Evolutionary conservation across 2,113 vertebrate genomes (phyloP).

Genomic region (Eulacestoma nigropectus): DNA sequence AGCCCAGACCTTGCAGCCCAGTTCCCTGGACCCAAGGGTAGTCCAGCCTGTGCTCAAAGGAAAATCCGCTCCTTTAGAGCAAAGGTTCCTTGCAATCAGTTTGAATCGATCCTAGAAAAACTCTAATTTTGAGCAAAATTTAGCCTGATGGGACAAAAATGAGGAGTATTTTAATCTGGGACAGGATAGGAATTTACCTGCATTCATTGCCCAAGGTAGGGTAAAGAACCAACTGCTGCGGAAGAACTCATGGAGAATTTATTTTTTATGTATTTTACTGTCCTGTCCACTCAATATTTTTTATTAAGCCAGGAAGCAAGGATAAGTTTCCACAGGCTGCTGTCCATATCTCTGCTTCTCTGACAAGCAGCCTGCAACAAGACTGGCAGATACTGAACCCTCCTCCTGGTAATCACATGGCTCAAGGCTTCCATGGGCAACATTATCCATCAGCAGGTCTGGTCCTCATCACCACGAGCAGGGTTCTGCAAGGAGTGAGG

Average conservation of each 20-base stretch:
- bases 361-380: background rate
- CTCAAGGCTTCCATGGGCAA: background rate
- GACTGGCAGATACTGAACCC: background rate
- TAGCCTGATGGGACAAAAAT: background rate
- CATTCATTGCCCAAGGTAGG: background rate
- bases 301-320: background rate
- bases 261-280: background rate
- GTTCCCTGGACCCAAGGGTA: background rate
- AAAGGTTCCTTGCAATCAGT: background rate
- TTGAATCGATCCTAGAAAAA: background rate
- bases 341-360: background rate
- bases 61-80: background rate
- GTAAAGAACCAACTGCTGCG: background rate
- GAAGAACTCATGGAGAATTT: background rate
- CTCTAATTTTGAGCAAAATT: background rate
- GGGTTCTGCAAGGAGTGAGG: background rate
- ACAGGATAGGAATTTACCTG: background rate
- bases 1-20: background rate
- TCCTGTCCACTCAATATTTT: background rate
- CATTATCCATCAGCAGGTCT: background rate
- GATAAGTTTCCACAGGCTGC: background rate
- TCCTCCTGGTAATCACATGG: background rate
- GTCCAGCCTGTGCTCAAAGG: background rate
- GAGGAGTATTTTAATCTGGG: background rate
- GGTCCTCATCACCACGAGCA: accelerated